A percentile compares a stretch with the other conserved stretches of the same genome.
These are phyloP conservation scores for Oriolus oriolus DNA, from an alignment of 2,113 vertebrate genomes.

Conservation along the genomic window DNA sequence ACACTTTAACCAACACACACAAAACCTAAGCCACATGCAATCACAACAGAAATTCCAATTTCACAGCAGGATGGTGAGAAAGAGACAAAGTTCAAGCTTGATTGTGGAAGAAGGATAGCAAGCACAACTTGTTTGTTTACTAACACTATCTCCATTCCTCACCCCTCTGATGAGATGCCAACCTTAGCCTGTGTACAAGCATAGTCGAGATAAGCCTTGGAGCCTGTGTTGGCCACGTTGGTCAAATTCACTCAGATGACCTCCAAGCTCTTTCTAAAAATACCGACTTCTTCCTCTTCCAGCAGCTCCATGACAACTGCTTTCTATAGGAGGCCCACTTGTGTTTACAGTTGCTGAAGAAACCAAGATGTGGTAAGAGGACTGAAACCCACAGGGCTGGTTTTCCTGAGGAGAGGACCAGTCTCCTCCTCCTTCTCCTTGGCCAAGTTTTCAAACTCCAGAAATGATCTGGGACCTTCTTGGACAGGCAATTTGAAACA, in stretches of 20 bases:
- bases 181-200: not conserved
- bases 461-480: not conserved
- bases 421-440: not conserved
- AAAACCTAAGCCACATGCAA: slow-evolving; percentile 5
- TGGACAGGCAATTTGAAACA: not conserved
- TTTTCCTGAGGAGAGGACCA: not conserved
- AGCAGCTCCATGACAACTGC: not conserved
- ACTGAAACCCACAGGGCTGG: not conserved
- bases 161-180: not conserved
- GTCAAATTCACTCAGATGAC: not conserved
- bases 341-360: not conserved
- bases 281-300: not conserved
- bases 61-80: slow-evolving; percentile 7
- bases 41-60: slow-evolving; percentile 17
- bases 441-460: not conserved
- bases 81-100: slow-evolving; percentile 30
- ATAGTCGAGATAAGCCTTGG: not conserved
- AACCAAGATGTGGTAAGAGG: not conserved
- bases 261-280: not conserved
- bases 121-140: slow-evolving; percentile 4
- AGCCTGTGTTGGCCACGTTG: not conserved
- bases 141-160: not conserved
- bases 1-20: not conserved
- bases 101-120: not conserved
- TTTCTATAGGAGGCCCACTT: not conserved